A percentile compares a stretch with the other conserved stretches of the same genome.
These are phyloP conservation scores for Dermatemys mawii DNA, from an alignment of 2,113 vertebrate species.

Conservation along the genomic window DNA sequence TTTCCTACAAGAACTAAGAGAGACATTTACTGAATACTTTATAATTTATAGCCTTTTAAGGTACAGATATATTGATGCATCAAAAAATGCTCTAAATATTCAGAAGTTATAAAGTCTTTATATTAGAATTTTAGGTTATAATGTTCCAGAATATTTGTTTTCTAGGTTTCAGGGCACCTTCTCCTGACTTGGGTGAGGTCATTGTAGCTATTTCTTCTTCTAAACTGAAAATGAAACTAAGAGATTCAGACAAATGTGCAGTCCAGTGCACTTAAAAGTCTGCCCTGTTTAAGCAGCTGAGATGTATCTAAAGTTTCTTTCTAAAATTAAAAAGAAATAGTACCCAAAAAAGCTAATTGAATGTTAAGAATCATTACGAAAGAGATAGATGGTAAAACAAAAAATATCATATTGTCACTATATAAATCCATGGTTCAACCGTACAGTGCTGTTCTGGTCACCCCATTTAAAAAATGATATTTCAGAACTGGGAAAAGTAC, in stretches of 20 bases:
- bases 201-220: not conserved
- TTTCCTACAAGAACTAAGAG: slow-evolving; percentile 49
- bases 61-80: not conserved
- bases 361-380: not conserved
- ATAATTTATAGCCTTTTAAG: slow-evolving; percentile 23
- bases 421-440: not conserved
- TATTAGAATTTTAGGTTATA: not conserved
- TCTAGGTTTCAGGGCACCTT: not conserved
- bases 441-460: not conserved
- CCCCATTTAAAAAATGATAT: not conserved
- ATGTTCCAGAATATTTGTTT: not conserved
- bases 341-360: not conserved
- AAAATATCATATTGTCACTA: not conserved
- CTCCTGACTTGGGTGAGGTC: not conserved
- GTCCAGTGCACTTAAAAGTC: not conserved
- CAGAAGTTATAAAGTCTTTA: not conserved
- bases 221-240: not conserved
- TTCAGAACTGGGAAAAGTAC: not conserved
- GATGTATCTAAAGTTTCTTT: not conserved
- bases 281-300: not conserved
- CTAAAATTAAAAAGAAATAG: not conserved
- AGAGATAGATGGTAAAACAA: not conserved
- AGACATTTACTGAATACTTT: slow-evolving; percentile 39
- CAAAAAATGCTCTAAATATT: not conserved
- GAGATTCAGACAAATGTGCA: not conserved